Percentiles rank a stretch among this genome's conserved stretches.
Conservation (phyloP, 1,140 invertebrate species). For the Ips nitidus region DNA sequence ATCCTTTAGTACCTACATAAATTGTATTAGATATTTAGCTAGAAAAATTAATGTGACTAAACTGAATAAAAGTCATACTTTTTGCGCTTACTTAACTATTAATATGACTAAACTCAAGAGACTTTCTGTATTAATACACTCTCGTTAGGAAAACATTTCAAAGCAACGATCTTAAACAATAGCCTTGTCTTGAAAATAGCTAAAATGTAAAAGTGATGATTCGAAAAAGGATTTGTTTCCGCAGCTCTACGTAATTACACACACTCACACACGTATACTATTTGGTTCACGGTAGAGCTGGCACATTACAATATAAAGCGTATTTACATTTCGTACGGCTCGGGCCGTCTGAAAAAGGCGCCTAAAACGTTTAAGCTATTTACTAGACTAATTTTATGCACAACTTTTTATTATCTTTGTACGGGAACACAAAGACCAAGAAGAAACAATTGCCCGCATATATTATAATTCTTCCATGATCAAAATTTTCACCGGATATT, state of each 20-base stretch:
- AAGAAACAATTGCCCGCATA: constrained; percentile 30
- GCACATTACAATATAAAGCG: constrained; percentile 34
- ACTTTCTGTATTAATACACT: no score
- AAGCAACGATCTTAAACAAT: no score
- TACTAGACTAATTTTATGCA: constrained; percentile 23
- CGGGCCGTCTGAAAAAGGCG: constrained; percentile 23
- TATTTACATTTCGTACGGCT: constrained; percentile 30
- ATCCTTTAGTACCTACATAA: no score
- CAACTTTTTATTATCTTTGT: constrained; percentile 26
- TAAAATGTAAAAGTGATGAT: not conserved
- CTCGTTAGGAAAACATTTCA: no score
- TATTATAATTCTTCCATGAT: constrained; percentile 26
- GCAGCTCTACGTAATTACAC: constrained; percentile 29
- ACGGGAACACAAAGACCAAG: constrained; percentile 19
- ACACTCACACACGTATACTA: constrained; percentile 17
- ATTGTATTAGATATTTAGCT: no score
- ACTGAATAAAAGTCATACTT: no score
- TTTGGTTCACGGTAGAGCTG: constrained; percentile 33
- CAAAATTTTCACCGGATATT: constrained; percentile 35
- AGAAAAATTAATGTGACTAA: no score
- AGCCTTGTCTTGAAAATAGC: no score
- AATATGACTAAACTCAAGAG: no score
- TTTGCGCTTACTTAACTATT: no score
- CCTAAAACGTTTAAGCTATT: constrained; percentile 33
- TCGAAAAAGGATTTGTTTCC: constrained; percentile 19